Evolutionary conservation across 2,888 invertebrate species (phyloP).

Genomic region (Meandrusa payeni): DNA sequence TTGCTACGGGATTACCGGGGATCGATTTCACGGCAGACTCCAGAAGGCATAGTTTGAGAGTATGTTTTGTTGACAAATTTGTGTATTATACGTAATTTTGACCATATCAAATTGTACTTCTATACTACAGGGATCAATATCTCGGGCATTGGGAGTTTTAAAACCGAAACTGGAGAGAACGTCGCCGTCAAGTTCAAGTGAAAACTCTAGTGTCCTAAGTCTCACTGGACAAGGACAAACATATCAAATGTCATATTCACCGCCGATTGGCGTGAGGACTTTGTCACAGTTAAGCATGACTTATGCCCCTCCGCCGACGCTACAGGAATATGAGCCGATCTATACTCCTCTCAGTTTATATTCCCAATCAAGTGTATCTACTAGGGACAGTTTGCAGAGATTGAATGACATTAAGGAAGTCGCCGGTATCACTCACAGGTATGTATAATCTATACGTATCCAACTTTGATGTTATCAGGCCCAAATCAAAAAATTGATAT

Average conservation of each 20-base stretch:
- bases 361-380: slow-evolving; percentile 72
- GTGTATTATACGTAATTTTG: background rate
- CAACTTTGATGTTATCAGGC: too few species aligned
- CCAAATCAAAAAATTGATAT: too few species aligned
- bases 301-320: slow-evolving; percentile 81
- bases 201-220: slow-evolving; percentile 81
- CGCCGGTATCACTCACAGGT: slow-evolving; percentile 67
- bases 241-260: slow-evolving; percentile 73
- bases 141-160: slow-evolving; percentile 86
- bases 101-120: background rate
- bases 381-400: slow-evolving; percentile 68
- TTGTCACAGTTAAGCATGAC: slow-evolving; percentile 81
- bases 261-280: slow-evolving; percentile 78
- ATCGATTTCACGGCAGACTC: slow-evolving; percentile 75
- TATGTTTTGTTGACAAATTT: slow-evolving; percentile 44
- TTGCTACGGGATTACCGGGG: slow-evolving; percentile 80
- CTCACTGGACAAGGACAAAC: slow-evolving; percentile 71
- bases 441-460: slow-evolving; percentile 15
- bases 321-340: slow-evolving; percentile 75
- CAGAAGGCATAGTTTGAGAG: slow-evolving; percentile 81
- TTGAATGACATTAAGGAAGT: slow-evolving; percentile 71
- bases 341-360: slow-evolving; percentile 72
- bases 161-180: slow-evolving; percentile 82
- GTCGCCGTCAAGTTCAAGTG: slow-evolving; percentile 85
- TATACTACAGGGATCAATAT: slow-evolving; percentile 84